Evolutionary conservation across 2,113 vertebrate species (phyloP).

Genomic region (Pheucticus melanocephalus): DNA sequence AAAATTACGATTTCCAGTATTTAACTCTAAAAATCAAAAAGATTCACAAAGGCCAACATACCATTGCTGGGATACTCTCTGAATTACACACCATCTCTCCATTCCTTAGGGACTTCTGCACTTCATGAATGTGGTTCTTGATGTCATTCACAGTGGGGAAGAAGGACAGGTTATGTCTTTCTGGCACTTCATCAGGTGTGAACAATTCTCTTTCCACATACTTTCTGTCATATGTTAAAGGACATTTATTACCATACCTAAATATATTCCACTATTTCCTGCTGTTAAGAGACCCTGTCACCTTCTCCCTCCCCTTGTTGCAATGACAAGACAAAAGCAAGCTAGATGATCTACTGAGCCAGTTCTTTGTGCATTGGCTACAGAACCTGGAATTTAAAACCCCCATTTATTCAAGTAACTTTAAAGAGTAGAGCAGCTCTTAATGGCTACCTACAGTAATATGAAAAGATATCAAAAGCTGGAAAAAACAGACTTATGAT

Average conservation of each 20-base stretch:
- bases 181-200: conserved; percentile 81
- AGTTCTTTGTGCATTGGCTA: background rate
- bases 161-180: conserved; percentile 86
- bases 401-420: background rate
- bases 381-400: background rate
- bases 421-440: background rate
- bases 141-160: conserved; percentile 89
- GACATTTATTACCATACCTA: background rate
- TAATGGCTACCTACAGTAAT: background rate
- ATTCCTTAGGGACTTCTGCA: conserved; percentile 78
- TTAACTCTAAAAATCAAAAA: background rate
- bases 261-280: background rate
- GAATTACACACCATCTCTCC: conserved; percentile 64
- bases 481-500: background rate
- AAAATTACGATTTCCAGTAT: background rate
- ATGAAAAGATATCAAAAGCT: background rate
- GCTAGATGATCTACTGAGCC: background rate
- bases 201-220: conserved; percentile 88
- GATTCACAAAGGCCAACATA: conserved; percentile 21
- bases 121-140: conserved; percentile 88
- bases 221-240: conserved; percentile 72
- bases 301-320: background rate
- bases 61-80: conserved; percentile 73
- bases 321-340: background rate
- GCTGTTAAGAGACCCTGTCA: background rate